These are phyloP conservation scores for Mesembrinibis cayennensis DNA, from an alignment of 2,113 vertebrate genomes.

Conservation along the genomic window DNA sequence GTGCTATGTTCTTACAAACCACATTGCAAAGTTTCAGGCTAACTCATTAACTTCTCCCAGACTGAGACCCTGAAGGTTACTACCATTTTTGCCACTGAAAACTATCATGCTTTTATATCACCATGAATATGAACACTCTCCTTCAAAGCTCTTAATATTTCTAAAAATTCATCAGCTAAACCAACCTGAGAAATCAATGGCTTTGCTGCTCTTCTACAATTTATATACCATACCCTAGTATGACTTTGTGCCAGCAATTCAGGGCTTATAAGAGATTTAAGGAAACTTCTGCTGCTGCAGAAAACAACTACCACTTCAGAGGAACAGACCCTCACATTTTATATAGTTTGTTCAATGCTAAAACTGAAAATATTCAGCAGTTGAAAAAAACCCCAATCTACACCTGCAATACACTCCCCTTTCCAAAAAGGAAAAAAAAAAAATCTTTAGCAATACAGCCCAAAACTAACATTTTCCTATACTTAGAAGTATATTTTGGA, in stretches of 20 bases:
- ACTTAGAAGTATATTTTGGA: neutral
- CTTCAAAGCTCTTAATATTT: neutral
- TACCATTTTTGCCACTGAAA: neutral
- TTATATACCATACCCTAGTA: neutral
- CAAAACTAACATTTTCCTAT: neutral
- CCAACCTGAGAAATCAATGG: neutral
- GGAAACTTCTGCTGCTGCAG: neutral
- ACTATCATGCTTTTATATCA: neutral
- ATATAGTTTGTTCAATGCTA: neutral
- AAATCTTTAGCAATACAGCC: neutral
- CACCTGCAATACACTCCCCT: rapidly evolving
- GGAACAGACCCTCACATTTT: neutral
- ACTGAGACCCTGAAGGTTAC: neutral
- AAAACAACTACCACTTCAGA: neutral
- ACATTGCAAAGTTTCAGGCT: neutral
- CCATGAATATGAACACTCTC: rapidly evolving
- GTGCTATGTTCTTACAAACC: neutral
- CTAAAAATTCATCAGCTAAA: neutral
- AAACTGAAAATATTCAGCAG: neutral
- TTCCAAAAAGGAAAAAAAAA: neutral
- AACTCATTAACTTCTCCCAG: no score
- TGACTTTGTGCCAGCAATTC: neutral
- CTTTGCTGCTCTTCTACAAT: neutral
- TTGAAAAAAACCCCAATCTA: neutral
- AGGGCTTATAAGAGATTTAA: neutral